Conservation (phyloP, 37 sponge, comb jelly and placozoan genomes). For the Diacarnus erythraeanus region DNA sequence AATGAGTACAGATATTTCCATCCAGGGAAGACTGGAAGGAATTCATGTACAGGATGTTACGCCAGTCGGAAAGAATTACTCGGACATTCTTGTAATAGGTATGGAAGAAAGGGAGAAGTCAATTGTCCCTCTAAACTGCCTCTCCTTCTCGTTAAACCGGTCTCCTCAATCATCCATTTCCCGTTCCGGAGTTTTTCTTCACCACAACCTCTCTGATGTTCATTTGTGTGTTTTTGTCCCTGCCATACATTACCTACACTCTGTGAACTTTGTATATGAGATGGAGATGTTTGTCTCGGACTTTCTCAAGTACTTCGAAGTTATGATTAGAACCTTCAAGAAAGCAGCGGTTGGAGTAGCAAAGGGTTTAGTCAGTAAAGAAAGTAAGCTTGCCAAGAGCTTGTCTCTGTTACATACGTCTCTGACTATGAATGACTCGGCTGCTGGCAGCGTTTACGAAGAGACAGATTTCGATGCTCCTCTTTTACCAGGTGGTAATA, state of each 20-base stretch:
- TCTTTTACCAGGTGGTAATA: neutral
- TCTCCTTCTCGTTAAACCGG: slow-evolving; percentile 40
- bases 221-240: slow-evolving; percentile 61
- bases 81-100: slow-evolving; percentile 55
- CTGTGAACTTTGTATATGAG: slow-evolving; percentile 68
- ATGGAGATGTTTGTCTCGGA: slow-evolving; percentile 76
- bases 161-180: neutral
- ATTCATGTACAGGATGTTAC: slow-evolving; percentile 60
- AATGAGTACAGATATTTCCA: slow-evolving; percentile 20
- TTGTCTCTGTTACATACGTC: slow-evolving; percentile 51
- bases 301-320: slow-evolving; percentile 46
- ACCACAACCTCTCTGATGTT: slow-evolving; percentile 9
- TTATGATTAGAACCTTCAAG: slow-evolving; percentile 47
- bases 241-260: slow-evolving; percentile 83
- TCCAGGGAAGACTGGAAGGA: slow-evolving; percentile 52
- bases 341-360: slow-evolving; percentile 89
- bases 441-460: slow-evolving; percentile 4
- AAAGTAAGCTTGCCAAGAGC: slow-evolving; percentile 44
- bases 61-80: slow-evolving; percentile 34
- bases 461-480: slow-evolving; percentile 10
- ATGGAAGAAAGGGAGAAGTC: neutral
- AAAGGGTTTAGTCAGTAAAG: slow-evolving; percentile 61
- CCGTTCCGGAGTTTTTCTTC: neutral
- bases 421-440: slow-evolving; percentile 1
- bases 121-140: neutral